Evolutionary conservation across 1,140 invertebrate genomes (phyloP).

Genomic region (Neodiprion fabricii): DNA sequence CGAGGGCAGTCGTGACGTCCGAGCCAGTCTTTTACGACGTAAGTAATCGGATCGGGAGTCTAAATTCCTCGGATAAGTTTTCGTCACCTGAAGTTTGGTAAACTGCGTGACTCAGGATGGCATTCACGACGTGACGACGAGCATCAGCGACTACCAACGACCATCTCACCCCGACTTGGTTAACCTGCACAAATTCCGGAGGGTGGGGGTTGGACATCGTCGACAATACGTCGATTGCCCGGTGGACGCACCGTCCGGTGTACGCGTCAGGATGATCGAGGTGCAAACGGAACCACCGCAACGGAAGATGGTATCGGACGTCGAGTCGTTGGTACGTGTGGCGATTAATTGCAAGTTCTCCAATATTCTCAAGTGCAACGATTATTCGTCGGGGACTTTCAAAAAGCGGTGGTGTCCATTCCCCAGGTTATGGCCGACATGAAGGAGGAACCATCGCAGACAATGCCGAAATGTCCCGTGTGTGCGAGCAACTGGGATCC

Average conservation of each 20-base stretch:
- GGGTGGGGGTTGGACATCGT: constrained; percentile 33
- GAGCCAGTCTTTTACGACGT: not conserved
- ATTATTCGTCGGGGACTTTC: too few relatives aligned
- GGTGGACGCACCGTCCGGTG: constrained; percentile 34
- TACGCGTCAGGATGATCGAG: constrained; percentile 28
- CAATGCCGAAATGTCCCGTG: constrained; percentile 32
- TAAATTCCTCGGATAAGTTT: not conserved
- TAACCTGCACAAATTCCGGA: constrained; percentile 37
- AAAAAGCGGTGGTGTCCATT: too few relatives aligned
- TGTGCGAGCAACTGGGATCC: not conserved
- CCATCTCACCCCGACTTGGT: not conserved
- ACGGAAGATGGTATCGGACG: constrained; percentile 35
- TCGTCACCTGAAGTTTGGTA: not conserved
- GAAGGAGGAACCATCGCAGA: constrained; percentile 45
- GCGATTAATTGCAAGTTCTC: too few relatives aligned
- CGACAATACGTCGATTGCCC: constrained; percentile 45
- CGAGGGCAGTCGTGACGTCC: not conserved
- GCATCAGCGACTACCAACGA: not conserved
- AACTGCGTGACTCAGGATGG: not conserved
- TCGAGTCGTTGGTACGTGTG: not conserved
- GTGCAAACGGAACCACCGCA: constrained; percentile 42
- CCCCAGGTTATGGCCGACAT: constrained; percentile 22
- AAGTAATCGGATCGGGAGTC: not conserved
- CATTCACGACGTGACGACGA: not conserved
- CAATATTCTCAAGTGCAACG: too few relatives aligned